Conservation (phyloP, 2,113 vertebrate genomes). For the Gnathonemus longibarbis region DNA sequence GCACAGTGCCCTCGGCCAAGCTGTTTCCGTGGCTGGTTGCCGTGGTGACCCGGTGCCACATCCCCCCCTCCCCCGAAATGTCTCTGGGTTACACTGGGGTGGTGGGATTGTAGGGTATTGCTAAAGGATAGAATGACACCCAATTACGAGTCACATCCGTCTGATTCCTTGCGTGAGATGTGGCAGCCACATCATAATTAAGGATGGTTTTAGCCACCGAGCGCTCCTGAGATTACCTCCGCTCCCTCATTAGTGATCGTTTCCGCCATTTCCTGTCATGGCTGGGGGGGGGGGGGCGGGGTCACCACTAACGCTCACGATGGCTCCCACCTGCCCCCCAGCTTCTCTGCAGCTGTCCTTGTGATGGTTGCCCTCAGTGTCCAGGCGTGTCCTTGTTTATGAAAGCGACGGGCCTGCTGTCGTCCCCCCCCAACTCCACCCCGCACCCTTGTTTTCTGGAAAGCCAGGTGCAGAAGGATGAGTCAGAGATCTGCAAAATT, state of each 20-base stretch:
- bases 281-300: background rate
- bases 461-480: slow-evolving; percentile 49
- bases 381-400: slow-evolving; percentile 59
- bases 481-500: slow-evolving; percentile 60
- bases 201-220: background rate
- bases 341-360: slow-evolving; percentile 51
- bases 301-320: background rate
- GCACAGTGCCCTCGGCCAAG: background rate
- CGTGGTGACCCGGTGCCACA: background rate
- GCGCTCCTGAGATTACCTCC: background rate
- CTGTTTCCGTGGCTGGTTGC: background rate
- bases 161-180: background rate
- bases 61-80: no score
- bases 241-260: background rate
- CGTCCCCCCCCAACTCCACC: slow-evolving; percentile 12
- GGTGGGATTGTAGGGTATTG: background rate
- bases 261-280: background rate
- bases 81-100: background rate
- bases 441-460: background rate
- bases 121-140: background rate
- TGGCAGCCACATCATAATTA: background rate
- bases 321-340: slow-evolving; percentile 32
- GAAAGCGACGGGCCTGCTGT: slow-evolving; percentile 53
- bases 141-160: background rate
- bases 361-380: slow-evolving; percentile 16